phyloP scores from a whole-genome alignment of 2,888 invertebrate species.

The Acrobasis consociella region DNA sequence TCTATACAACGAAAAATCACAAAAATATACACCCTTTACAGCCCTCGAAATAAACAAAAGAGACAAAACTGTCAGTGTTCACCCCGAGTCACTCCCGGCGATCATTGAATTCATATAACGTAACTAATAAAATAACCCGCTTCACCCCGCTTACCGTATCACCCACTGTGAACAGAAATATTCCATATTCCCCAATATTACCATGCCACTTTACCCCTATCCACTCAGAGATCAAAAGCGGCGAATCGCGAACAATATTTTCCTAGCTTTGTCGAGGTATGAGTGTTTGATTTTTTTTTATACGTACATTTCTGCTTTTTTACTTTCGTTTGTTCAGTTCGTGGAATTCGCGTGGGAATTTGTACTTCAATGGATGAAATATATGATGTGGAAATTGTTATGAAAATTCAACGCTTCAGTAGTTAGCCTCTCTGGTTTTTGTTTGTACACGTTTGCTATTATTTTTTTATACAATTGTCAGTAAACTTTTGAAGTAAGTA shows the following conservation, averaged over 20 bases:
- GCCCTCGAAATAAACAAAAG: constrained; percentile 21
- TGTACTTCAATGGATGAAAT: background rate
- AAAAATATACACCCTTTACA: background rate
- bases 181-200: constrained; percentile 36
- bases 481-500: no score
- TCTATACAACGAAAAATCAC: background rate
- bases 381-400: background rate
- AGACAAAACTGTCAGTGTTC: constrained; percentile 20
- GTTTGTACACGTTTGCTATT: background rate
- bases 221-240: constrained; percentile 34
- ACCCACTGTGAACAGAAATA: constrained; percentile 26
- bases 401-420: background rate
- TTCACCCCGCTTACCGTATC: constrained; percentile 27
- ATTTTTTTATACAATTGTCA: no score
- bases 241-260: constrained; percentile 37
- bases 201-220: constrained; percentile 26
- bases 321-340: constrained; percentile 2
- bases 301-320: constrained; percentile 12
- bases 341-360: background rate
- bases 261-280: constrained; percentile 33
- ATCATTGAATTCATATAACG: constrained; percentile 29
- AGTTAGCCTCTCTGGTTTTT: background rate
- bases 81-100: constrained; percentile 22
- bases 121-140: constrained; percentile 32
- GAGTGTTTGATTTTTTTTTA: constrained; percentile 26